Evolutionary conservation across 2,797 vertebrate genomes (phyloP).

Genomic region (Smutsia temminckii): DNA sequence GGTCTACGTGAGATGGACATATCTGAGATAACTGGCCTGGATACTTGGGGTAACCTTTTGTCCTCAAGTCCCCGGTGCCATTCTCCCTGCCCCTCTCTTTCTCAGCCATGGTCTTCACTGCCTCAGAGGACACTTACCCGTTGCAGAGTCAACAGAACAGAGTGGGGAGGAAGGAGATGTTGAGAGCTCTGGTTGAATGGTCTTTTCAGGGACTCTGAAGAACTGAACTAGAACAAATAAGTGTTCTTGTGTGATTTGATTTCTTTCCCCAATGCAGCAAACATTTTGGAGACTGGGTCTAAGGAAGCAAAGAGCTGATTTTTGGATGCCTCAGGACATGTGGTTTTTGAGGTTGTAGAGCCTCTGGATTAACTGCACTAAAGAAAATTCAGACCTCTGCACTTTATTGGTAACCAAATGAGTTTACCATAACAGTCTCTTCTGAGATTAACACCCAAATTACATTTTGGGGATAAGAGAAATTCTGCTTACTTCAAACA

Average conservation of each 20-base stretch:
- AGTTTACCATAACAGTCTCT: slow-evolving; percentile 12
- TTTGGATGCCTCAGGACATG: not conserved
- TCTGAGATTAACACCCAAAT: not conserved
- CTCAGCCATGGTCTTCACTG: not conserved
- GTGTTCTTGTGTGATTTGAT: not conserved
- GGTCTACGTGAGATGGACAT: not conserved
- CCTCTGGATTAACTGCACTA: not conserved
- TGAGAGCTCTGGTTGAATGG: not conserved
- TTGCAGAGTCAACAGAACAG: not conserved
- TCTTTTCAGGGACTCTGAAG: not conserved
- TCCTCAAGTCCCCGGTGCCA: not conserved
- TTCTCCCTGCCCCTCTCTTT: not conserved
- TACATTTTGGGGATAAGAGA: not conserved
- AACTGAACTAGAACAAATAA: not conserved
- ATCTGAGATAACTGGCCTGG: not conserved
- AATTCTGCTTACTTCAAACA: not conserved
- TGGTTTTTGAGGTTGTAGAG: not conserved
- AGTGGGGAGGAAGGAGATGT: not conserved
- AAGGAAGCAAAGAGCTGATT: not conserved
- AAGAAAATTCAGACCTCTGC: not conserved
- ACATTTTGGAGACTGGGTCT: not conserved
- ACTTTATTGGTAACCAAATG: not conserved
- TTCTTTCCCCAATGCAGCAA: not conserved
- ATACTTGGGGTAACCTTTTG: not conserved
- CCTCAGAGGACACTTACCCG: not conserved